A percentile compares a stretch with the other conserved stretches of the same genome.
Conservation (phyloP, 1,140 invertebrate species). For the Aphaenogaster ashmeadi region DNA sequence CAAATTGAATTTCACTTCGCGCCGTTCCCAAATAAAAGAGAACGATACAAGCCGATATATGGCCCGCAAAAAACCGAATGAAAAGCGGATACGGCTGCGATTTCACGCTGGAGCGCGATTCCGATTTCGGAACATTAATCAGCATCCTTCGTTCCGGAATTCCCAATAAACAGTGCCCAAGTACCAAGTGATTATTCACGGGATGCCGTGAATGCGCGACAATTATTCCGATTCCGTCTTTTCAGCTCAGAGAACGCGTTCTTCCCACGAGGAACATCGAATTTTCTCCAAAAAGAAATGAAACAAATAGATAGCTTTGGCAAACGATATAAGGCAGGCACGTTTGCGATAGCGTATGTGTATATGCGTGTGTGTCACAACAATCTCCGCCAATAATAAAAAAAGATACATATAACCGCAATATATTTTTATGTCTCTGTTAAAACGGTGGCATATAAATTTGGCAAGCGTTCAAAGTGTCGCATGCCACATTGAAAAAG, state of each 20-base stretch:
- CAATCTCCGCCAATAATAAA: neutral
- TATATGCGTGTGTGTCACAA: neutral
- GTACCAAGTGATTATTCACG: slow-evolving; percentile 55
- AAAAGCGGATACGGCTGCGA: slow-evolving; percentile 49
- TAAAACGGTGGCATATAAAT: slow-evolving; percentile 19
- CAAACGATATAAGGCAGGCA: neutral
- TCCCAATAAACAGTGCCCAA: slow-evolving; percentile 55
- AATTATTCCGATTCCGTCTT: slow-evolving; percentile 36
- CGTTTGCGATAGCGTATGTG: neutral
- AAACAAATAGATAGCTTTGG: slow-evolving; percentile 3
- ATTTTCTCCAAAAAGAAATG: neutral
- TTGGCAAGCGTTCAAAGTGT: slow-evolving; percentile 36
- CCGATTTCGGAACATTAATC: slow-evolving; percentile 61
- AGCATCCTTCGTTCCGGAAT: slow-evolving; percentile 45
- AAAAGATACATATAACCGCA: neutral
- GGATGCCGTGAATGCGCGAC: slow-evolving; percentile 5
- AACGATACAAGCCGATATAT: slow-evolving; percentile 45
- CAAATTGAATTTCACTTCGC: slow-evolving; percentile 63
- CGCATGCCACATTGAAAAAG: neutral
- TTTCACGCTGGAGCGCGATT: slow-evolving; percentile 35
- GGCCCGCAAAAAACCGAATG: slow-evolving; percentile 47
- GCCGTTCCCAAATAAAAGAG: slow-evolving; percentile 56
- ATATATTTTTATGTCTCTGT: slow-evolving; percentile 16
- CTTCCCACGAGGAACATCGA: neutral
- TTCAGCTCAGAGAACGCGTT: neutral